Evolutionary conservation across 2,888 invertebrate genomes (phyloP).

Genomic region (Emmelina monodactyla): DNA sequence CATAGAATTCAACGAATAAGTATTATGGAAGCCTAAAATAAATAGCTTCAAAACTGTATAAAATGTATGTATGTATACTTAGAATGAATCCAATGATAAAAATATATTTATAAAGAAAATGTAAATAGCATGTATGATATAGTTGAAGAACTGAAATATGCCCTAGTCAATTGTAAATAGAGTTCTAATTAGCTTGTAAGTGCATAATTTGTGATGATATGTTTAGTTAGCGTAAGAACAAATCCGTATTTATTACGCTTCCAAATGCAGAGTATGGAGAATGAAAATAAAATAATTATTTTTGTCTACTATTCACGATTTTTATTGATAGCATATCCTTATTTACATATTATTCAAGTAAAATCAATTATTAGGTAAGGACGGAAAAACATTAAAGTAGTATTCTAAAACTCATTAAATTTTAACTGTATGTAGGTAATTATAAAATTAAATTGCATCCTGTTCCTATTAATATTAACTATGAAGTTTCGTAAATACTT

Average conservation of each 20-base stretch:
- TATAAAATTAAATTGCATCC: too few species aligned
- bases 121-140: constrained; percentile 22
- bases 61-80: too few species aligned
- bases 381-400: too few species aligned
- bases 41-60: too few species aligned
- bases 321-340: constrained; percentile 23
- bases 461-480: too few species aligned
- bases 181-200: constrained; percentile 38
- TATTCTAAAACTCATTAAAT: too few species aligned
- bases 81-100: too few species aligned
- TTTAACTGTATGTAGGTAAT: too few species aligned
- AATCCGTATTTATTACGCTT: constrained; percentile 66
- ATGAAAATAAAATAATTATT: constrained; percentile 54
- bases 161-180: constrained; percentile 66
- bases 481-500: too few species aligned
- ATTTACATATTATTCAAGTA: too few species aligned
- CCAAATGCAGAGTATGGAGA: constrained; percentile 58
- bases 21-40: too few species aligned
- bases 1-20: too few species aligned
- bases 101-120: constrained; percentile 30
- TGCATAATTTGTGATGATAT: constrained; percentile 63
- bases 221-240: constrained; percentile 55
- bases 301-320: constrained; percentile 47
- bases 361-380: constrained; percentile 10
- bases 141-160: constrained; percentile 62